phyloP scores from a whole-genome alignment of 2,113 vertebrate species.

The Copsychus sechellarum region DNA sequence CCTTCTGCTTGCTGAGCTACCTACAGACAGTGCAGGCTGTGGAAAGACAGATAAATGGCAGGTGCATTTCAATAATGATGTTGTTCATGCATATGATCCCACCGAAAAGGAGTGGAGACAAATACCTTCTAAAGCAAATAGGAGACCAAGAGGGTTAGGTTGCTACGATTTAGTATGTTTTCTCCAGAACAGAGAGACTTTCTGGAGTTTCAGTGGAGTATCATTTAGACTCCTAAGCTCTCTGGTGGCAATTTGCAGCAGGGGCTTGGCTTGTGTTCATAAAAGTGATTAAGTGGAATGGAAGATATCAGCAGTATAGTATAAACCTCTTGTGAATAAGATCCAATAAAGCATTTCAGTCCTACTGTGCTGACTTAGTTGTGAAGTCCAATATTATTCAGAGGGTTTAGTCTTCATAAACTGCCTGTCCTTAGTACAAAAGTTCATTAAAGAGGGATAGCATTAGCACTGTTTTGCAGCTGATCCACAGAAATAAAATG shows the following conservation, averaged over 20 bases:
- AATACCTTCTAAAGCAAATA: neutral
- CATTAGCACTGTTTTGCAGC: neutral
- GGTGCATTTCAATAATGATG: neutral
- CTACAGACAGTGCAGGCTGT: neutral
- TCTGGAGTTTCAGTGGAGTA: slow-evolving; percentile 14
- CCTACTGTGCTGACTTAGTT: neutral
- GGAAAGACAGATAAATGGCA: neutral
- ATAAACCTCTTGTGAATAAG: neutral
- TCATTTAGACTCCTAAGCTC: slow-evolving; percentile 18
- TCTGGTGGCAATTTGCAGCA: slow-evolving; percentile 7
- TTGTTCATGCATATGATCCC: neutral
- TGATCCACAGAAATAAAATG: neutral
- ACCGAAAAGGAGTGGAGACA: neutral
- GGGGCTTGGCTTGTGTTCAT: neutral
- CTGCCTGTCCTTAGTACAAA: neutral
- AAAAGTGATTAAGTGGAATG: slow-evolving; percentile 7
- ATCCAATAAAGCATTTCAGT: slow-evolving; percentile 16
- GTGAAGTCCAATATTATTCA: neutral
- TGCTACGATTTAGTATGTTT: slow-evolving; percentile 10
- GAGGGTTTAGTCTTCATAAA: neutral
- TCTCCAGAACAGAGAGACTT: slow-evolving; percentile 32
- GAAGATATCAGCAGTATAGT: neutral
- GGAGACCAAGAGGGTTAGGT: neutral
- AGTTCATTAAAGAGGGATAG: neutral
- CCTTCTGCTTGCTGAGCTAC: neutral